Conservation (phyloP, 92 coral and sea anemone genomes). For the Palythoa heliodiscus region DNA sequence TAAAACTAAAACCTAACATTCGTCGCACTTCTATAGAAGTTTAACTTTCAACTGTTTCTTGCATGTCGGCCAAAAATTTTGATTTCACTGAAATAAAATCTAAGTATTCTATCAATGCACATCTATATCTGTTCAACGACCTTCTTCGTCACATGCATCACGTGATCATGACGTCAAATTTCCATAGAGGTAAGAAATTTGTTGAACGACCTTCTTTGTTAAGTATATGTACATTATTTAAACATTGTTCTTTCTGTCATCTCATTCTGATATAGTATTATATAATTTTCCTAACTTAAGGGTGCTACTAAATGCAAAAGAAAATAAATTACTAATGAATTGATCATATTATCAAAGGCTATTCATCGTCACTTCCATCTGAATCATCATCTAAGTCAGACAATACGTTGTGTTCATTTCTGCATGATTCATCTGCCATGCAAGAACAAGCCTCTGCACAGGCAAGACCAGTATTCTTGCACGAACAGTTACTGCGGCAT, state of each 20-base stretch:
- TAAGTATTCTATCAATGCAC: background rate
- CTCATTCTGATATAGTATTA: background rate
- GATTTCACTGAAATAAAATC: background rate
- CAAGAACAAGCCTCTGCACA: background rate
- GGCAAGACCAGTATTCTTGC: background rate
- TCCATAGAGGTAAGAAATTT: background rate
- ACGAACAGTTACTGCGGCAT: background rate
- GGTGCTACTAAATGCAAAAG: background rate
- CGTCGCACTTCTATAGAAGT: too few species aligned
- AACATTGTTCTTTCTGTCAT: background rate
- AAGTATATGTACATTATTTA: background rate
- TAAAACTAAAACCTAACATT: too few species aligned
- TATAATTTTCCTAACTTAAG: background rate
- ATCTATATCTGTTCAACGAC: background rate
- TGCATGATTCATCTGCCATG: constrained; percentile 1
- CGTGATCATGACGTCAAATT: too few species aligned
- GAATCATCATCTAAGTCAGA: background rate
- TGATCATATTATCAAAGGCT: background rate
- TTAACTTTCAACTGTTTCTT: background rate
- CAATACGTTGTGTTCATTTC: background rate
- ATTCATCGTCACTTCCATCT: background rate
- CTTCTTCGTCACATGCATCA: background rate
- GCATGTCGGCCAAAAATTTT: background rate
- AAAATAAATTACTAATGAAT: background rate
- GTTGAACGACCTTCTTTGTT: background rate